These are phyloP conservation scores for Orchesella cincta DNA, from an alignment of 1,140 invertebrate species.

Conservation along the genomic window DNA sequence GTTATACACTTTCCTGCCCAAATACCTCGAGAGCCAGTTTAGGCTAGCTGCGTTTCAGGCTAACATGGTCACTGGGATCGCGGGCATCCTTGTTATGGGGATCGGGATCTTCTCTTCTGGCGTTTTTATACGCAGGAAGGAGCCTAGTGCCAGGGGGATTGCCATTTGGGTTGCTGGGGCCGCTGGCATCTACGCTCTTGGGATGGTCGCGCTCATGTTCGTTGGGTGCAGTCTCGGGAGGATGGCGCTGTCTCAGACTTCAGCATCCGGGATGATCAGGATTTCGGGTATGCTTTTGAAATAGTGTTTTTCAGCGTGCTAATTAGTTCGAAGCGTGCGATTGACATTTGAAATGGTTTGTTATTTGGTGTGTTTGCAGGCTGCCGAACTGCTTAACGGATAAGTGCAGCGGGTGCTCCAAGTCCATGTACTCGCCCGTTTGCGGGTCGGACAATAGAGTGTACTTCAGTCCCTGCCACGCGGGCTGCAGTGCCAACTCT, in stretches of 20 bases:
- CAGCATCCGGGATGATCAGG: background rate
- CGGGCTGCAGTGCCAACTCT: constrained; percentile 78
- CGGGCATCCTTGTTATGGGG: constrained; percentile 90
- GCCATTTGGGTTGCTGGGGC: constrained; percentile 88
- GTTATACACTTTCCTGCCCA: constrained; percentile 88
- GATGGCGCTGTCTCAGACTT: background rate
- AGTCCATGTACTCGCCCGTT: constrained; percentile 40
- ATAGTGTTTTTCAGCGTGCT: background rate
- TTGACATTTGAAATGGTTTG: background rate
- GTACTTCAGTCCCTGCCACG: constrained; percentile 85
- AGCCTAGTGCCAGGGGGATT: constrained; percentile 80
- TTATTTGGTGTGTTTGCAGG: background rate
- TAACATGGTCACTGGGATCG: constrained; percentile 82
- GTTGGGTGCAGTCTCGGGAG: constrained; percentile 40
- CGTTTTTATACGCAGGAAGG: constrained; percentile 76
- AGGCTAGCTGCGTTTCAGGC: constrained; percentile 81
- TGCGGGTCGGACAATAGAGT: constrained; percentile 77
- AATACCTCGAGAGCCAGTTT: constrained; percentile 90
- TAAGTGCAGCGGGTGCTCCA: constrained; percentile 30
- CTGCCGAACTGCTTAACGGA: constrained; percentile 36
- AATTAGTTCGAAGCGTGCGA: no score
- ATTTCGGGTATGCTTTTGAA: background rate
- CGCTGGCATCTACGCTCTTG: constrained; percentile 79
- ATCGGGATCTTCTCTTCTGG: constrained; percentile 83
- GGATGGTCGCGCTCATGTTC: constrained; percentile 55